Evolutionary conservation across 2,797 vertebrate species (phyloP), one percentile per base, ranked within the genome.

Genomic region (Tolypeutes matacus): DNA sequence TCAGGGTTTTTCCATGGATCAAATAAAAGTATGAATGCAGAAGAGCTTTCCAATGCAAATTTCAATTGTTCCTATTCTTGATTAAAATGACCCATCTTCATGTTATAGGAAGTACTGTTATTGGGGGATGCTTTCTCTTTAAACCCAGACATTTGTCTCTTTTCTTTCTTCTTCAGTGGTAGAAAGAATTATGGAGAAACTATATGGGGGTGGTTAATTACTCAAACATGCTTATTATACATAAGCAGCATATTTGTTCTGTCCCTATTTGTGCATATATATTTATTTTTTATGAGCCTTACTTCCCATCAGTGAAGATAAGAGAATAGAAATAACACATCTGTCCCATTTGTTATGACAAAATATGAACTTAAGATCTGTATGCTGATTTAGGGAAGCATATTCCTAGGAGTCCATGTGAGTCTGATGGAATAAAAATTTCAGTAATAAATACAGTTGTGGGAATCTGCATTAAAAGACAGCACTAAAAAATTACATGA

Each of bases 261-360:
- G 13, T 97, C 93, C 85, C 88, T 97, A 76, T 96, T 86, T 89
- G 82, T 92, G 39, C 86, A 93, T 78, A 85, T 91, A 49, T 95
- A 96, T 96, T 90, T 97, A 95, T 96, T 23, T 88, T 93, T 97
- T 94, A 91, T 91, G 80, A 76, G 92, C 21, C 51, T 96, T 76
- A 64, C 29, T 96, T 93, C 83, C 72, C 1, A 0, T 60, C 25
- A 91, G 78, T 36, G 53, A n/a, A 93, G 84, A 82, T 53, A 67
- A 95, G 93, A 94, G 42, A 85, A 91, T 62, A 76, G 2, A 82
- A 82, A 96, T 93, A 91, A 80, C 91, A 90, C 92, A 95, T 96
- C 64, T 93, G 80, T 93, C 42, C 75, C 78, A 95, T 96, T 96
- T 93, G 82, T 95, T 97, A 58, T 91, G 93, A 85, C 88, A 97